phyloP scores from a whole-genome alignment of 2,113 vertebrate species.

The Mesembrinibis cayennensis region DNA sequence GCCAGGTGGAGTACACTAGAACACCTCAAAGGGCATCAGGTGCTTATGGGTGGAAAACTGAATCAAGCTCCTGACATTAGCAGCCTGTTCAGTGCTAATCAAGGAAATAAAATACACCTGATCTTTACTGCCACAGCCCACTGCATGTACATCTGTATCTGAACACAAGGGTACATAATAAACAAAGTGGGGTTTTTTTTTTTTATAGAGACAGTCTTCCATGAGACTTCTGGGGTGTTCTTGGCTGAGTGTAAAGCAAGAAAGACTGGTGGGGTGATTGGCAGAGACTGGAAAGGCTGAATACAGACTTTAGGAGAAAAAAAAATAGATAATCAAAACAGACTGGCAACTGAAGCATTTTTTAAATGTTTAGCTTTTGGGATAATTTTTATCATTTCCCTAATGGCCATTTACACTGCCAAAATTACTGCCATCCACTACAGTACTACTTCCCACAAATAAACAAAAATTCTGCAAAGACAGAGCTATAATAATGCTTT shows the following conservation, averaged over 20 bases:
- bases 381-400: neutral
- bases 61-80: neutral
- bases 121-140: neutral
- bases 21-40: neutral
- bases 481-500: neutral
- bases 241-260: neutral
- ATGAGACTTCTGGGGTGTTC: neutral
- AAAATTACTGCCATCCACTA: neutral
- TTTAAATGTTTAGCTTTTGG: neutral
- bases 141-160: neutral
- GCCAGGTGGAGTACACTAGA: neutral
- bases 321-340: neutral
- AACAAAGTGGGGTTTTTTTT: neutral
- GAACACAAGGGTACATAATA: neutral
- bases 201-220: neutral
- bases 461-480: neutral
- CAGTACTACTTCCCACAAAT: neutral
- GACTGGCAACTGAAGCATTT: neutral
- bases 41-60: neutral
- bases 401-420: neutral
- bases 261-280: neutral
- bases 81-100: neutral
- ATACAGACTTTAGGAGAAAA: neutral
- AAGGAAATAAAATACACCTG: neutral
- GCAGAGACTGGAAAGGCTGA: neutral